Base-by-base conservation (phyloP, 2,113 vertebrate species). In the Atlantisia rogersi region DNA sequence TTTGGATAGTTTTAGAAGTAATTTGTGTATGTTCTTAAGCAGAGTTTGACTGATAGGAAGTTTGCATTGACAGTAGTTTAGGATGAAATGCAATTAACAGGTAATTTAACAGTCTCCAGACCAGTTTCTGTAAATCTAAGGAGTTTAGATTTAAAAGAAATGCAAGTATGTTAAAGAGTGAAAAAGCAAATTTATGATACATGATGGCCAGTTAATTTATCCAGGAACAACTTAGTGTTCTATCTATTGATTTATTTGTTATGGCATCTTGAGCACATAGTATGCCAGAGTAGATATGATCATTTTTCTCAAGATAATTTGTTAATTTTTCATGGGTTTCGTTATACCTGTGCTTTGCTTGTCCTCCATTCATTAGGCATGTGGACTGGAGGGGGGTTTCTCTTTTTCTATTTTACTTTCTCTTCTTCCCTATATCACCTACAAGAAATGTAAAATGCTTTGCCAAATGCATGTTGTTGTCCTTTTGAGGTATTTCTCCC, bases 341-440 rank as follows among this genome's bases (percentile, higher is more conserved):
- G 11, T 78, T 35, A 4, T 37, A 22, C 53, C 6, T 48, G 8
- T 84, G 16, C 3, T 3, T 82, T 65, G 4, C 5, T 68, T 78
- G 63, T 64, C 35, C 20, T 79, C 68, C 40, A 28, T 0, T 77
- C 13, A 53, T 15, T 56, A 9, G 6, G 10, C 40, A 19, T 44
- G 8, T 19, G 24, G 46, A 8, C 8, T 76, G 53, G 18, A 65
- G 20, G 22, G 63, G 65, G 0, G 12, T 35, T 64, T 68, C 15
- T 29, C 5, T 28, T 77, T 12, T 29, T 64, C 19, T 53, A 5
- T 29, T 29, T 74, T 8, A 35, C 25, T 40, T 83, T 58, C 3
- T 74, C 2, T 1, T 71, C 3, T 71, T 79, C 4, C 11, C 4
- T 1, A 0, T 60, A 12, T 37, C 17, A 88, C 56, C 5, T 42